These are phyloP conservation scores for Sakesphorus luctuosus DNA, from an alignment of 2,113 vertebrate genomes.

Conservation along the genomic window DNA sequence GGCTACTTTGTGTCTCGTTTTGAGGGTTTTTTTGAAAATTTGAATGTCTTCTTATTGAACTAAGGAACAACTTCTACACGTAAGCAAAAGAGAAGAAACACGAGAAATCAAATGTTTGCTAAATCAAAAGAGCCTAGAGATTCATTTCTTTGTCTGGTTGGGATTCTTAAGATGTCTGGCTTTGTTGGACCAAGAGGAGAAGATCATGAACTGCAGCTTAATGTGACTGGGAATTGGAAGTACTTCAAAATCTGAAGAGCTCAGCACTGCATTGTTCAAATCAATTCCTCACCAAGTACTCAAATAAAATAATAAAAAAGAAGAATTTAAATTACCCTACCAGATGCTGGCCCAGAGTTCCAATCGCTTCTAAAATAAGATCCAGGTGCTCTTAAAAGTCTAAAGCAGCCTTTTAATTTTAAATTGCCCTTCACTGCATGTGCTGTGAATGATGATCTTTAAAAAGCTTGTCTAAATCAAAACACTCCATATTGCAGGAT, in stretches of 20 bases:
- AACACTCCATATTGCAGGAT: not conserved
- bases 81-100: not conserved
- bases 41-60: not conserved
- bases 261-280: conserved; percentile 12
- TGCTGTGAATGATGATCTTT: conserved; percentile 28
- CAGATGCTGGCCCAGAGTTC: conserved; percentile 45
- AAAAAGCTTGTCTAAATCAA: not conserved
- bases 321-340: conserved; percentile 60
- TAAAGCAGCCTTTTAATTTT: conserved; percentile 58
- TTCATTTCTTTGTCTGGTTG: not conserved
- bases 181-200: conserved; percentile 17
- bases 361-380: conserved; percentile 76
- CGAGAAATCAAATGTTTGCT: not conserved
- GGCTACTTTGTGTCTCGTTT: not conserved
- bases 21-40: not conserved
- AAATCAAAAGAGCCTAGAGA: not conserved
- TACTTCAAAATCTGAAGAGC: conserved; percentile 33
- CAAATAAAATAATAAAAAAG: conserved; percentile 44
- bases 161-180: not conserved
- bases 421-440: conserved; percentile 42
- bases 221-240: conserved; percentile 52
- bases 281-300: conserved; percentile 55
- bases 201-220: conserved; percentile 10
- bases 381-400: conserved; percentile 67
- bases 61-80: not conserved